These are phyloP conservation scores for Thaleichthys pacificus DNA, from an alignment of 2,797 vertebrate genomes.

Conservation along the genomic window DNA sequence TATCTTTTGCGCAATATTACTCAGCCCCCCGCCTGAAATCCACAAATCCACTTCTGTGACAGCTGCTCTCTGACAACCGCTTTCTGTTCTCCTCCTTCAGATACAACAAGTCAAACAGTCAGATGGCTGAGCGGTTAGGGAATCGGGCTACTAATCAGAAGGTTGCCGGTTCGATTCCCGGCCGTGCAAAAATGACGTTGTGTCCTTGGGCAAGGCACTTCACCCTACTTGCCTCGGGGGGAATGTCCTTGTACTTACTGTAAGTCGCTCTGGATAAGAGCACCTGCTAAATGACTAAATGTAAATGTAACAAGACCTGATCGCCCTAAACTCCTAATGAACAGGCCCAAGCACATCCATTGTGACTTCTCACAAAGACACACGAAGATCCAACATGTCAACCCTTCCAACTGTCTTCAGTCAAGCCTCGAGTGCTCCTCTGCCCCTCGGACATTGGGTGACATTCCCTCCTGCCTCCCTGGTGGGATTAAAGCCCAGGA, in stretches of 20 bases:
- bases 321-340: neutral
- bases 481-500: conserved; percentile 49
- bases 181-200: too few species aligned
- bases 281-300: too few species aligned
- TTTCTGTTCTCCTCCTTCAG: neutral
- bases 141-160: too few species aligned
- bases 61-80: neutral
- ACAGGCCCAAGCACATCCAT: neutral
- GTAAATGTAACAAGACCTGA: neutral
- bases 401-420: neutral
- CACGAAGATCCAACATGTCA: too few species aligned
- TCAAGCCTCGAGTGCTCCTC: neutral
- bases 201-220: too few species aligned
- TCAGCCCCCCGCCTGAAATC: neutral
- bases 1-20: neutral
- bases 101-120: neutral
- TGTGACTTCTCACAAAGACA: neutral
- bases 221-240: too few species aligned
- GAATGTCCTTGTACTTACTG: too few species aligned
- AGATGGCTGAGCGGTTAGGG: too few species aligned
- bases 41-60: neutral
- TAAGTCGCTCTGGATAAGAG: too few species aligned
- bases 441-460: conserved; percentile 28
- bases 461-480: conserved; percentile 16
- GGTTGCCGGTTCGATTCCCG: too few species aligned